Conservation (phyloP, 2,888 invertebrate species). For the Atethmia centrago region DNA sequence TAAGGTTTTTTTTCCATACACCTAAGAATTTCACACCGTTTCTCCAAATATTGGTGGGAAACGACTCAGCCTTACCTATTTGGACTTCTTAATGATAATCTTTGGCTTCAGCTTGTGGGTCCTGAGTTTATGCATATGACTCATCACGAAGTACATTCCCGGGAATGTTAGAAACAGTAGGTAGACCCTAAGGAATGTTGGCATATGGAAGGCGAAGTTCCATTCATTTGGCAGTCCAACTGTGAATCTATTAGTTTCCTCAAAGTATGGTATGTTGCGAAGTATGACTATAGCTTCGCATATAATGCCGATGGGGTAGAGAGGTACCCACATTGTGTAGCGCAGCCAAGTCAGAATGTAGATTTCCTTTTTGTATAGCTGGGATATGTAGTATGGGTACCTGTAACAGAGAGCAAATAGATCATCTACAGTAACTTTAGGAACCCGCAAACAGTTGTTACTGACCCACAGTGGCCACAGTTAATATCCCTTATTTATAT, state of each 20-base stretch:
- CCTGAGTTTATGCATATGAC: slow-evolving; percentile 95
- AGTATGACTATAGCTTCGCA: slow-evolving; percentile 96
- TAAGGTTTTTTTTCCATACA: not conserved
- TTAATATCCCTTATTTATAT: no score
- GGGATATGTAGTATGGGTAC: slow-evolving; percentile 97
- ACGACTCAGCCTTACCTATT: slow-evolving; percentile 70
- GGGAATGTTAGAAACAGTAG: slow-evolving; percentile 94
- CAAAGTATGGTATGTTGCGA: slow-evolving; percentile 96
- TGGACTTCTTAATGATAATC: slow-evolving; percentile 84
- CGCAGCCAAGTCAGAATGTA: slow-evolving; percentile 96
- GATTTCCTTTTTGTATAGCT: slow-evolving; percentile 94
- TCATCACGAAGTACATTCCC: slow-evolving; percentile 94
- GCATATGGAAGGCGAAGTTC: slow-evolving; percentile 97
- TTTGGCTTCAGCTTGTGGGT: slow-evolving; percentile 92
- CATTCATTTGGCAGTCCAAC: slow-evolving; percentile 95
- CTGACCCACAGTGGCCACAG: no score
- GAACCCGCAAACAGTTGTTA: no score
- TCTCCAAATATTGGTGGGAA: slow-evolving; percentile 15
- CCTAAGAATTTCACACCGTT: slow-evolving; percentile 22
- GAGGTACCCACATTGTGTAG: slow-evolving; percentile 97
- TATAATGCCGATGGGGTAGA: slow-evolving; percentile 97
- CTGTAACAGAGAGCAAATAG: slow-evolving; percentile 85
- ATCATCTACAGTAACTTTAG: not conserved
- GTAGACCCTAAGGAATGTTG: slow-evolving; percentile 94
- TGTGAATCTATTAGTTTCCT: slow-evolving; percentile 94